A percentile compares a stretch with the other conserved stretches of the same genome.
phyloP scores from a whole-genome alignment of 2,113 vertebrate genomes.

The Crotalus helleri region DNA sequence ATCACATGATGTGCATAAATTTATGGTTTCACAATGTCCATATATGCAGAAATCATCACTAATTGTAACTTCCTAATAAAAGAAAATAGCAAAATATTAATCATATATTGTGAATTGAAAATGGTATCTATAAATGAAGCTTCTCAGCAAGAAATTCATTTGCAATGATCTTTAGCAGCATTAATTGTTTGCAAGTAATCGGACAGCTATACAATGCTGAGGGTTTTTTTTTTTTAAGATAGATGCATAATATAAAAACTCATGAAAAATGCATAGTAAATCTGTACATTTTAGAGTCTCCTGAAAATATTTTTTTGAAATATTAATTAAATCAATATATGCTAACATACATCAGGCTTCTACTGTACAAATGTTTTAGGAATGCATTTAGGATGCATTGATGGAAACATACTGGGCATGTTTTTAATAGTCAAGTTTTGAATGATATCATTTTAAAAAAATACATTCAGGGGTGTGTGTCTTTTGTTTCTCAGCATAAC shows the following conservation, averaged over 20 bases:
- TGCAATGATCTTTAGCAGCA: slow-evolving; percentile 31
- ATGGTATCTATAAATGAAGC: neutral
- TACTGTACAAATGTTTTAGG: neutral
- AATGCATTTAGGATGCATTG: neutral
- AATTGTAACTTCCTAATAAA: neutral
- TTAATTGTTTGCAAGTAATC: slow-evolving; percentile 27
- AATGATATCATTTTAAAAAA: neutral
- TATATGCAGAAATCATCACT: neutral
- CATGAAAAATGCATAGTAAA: slow-evolving; percentile 4
- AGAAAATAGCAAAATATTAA: neutral
- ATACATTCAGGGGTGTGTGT: neutral
- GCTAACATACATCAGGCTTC: neutral
- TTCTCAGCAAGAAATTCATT: neutral
- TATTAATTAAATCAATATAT: neutral
- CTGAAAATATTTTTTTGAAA: accelerated
- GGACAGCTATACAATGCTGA: slow-evolving; percentile 25
- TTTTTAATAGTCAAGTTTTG: neutral
- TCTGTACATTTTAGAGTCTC: slow-evolving; percentile 17
- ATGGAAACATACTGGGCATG: neutral
- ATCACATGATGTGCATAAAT: neutral
- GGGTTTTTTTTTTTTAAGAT: neutral
- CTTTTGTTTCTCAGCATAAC: slow-evolving; percentile 14
- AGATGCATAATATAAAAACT: slow-evolving; percentile 1
- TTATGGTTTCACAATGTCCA: neutral
- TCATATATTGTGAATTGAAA: neutral